Evolutionary conservation across 2,797 vertebrate genomes (phyloP), one percentile per base, ranked within the genome.

Genomic region (Amniataba percoides): DNA sequence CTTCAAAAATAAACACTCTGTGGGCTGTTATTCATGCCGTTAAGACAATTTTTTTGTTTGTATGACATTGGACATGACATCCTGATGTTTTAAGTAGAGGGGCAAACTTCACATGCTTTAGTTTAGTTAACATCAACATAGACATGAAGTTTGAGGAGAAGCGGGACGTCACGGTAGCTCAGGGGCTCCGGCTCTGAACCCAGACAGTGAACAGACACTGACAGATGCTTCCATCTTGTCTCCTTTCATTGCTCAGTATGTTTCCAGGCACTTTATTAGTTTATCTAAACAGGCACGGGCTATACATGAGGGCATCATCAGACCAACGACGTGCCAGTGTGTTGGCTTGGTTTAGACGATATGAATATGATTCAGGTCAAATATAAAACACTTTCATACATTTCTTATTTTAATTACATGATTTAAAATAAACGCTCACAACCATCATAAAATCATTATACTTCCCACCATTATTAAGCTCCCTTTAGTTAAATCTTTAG

Each of bases 221-320:
- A 95, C 94, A 95, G 93, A 95, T 93, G 92, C 91, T 87, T 94
- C 93, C 88, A 90, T 94, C 94, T 91, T 92, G 92, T 95, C 94
- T 93, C 78, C 92, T 89, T 89, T 87, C 90, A 92, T 93, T 89
- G 93, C 93, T 94, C 91, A 88, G 48, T 82, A 52, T 58, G 71
- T 84, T 87, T 79, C 65, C 86, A 86, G 80, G 74, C 81, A 78
- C 81, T 90, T 89, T 87, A 94, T 94, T 93, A 84, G 90, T 81
- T 93, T 81, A 84, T 92, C 83, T 85, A 90, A 88, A 88, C 71
- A 87, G 81, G 78, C 82, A 62, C 61, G 39, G 52, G 61, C 86
- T 83, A 92, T 90, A 88, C 86, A 88, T 18, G 58, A 76, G 69
- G 73, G 78, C 78, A 74, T 81, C 82, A 85, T 92, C 87, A 88